phyloP scores from a whole-genome alignment of 2,113 vertebrate genomes.

The Nesospiza acunhae region DNA sequence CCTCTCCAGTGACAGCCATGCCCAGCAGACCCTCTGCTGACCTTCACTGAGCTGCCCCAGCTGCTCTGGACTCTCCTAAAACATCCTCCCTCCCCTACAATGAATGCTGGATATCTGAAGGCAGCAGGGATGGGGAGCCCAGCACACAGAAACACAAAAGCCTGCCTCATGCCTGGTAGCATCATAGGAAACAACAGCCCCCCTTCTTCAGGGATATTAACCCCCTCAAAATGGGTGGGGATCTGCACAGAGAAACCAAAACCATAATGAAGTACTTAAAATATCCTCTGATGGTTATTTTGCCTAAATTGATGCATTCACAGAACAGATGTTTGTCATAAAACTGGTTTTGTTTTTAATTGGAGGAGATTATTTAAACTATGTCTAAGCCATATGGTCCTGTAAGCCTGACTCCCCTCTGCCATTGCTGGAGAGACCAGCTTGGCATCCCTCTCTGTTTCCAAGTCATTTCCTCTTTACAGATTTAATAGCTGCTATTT shows the following conservation, averaged over 20 bases:
- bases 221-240: background rate
- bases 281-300: background rate
- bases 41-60: background rate
- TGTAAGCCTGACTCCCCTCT: conserved; percentile 11
- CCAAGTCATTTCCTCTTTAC: background rate
- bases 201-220: background rate
- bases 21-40: background rate
- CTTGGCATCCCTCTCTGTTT: conserved; percentile 34
- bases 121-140: background rate
- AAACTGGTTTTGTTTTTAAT: conserved; percentile 60
- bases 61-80: background rate
- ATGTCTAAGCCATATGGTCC: conserved; percentile 35
- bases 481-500: conserved; percentile 49
- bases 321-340: conserved; percentile 57
- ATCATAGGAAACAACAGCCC: background rate
- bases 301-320: background rate
- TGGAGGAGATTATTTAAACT: conserved; percentile 59
- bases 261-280: background rate
- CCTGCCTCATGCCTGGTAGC: background rate
- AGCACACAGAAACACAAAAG: background rate
- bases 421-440: conserved; percentile 21
- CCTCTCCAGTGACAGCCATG: background rate
- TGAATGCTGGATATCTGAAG: background rate
- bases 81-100: background rate
- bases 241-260: conserved; percentile 17